Evolutionary conservation across 1,140 invertebrate genomes (phyloP).

Genomic region (Venturia canescens): DNA sequence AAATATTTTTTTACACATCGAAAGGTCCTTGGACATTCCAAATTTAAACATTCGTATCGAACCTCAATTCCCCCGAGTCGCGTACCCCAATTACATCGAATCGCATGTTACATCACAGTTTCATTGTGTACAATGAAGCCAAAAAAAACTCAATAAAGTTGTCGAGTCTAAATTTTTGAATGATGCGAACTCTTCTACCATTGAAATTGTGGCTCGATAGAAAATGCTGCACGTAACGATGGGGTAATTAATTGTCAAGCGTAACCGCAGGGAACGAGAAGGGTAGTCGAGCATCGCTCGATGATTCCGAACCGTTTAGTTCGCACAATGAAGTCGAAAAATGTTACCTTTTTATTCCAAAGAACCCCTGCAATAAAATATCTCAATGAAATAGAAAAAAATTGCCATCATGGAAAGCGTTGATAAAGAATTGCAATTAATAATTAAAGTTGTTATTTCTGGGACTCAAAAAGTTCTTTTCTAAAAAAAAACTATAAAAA

Average conservation of each 20-base stretch:
- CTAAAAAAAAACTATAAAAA: too few species aligned
- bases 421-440: too few species aligned
- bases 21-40: too few species aligned
- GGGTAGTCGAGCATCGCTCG: conserved; percentile 54
- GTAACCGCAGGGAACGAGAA: conserved; percentile 35
- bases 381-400: neutral
- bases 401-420: too few species aligned
- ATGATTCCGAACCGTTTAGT: conserved; percentile 58
- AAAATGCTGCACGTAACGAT: conserved; percentile 58
- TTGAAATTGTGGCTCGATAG: conserved; percentile 54
- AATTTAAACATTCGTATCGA: too few species aligned
- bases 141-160: neutral
- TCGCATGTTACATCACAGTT: neutral
- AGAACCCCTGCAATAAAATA: neutral
- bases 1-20: too few species aligned
- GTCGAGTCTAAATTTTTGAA: neutral
- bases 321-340: conserved; percentile 42
- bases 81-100: neutral
- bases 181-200: conserved; percentile 29
- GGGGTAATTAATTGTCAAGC: conserved; percentile 55
- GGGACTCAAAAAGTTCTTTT: too few species aligned
- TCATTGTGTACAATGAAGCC: neutral
- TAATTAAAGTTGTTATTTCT: too few species aligned
- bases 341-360: neutral
- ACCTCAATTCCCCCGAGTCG: too few species aligned